phyloP scores from a whole-genome alignment of 2,888 invertebrate genomes.

The Lordiphosa fenestrarum region DNA sequence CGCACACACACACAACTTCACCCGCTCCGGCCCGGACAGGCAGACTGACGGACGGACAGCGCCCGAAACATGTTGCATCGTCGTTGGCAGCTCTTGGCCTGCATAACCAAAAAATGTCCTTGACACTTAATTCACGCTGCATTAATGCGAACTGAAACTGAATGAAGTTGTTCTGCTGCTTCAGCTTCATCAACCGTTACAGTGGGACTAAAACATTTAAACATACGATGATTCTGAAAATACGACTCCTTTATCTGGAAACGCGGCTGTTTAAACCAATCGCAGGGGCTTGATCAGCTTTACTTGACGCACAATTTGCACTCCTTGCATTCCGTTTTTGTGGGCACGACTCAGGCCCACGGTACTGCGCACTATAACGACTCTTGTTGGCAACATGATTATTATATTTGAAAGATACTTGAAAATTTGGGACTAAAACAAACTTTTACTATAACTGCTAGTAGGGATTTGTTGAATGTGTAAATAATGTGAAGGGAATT shows the following conservation, averaged over 20 bases:
- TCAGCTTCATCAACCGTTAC: constrained; percentile 32
- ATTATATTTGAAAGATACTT: neutral
- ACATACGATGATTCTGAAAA: too few species aligned
- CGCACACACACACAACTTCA: constrained; percentile 21
- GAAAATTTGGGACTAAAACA: neutral
- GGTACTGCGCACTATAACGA: constrained; percentile 22
- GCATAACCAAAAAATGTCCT: constrained; percentile 70
- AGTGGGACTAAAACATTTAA: constrained; percentile 30
- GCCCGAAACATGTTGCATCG: constrained; percentile 65
- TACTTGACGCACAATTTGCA: constrained; percentile 7
- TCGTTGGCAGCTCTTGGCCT: constrained; percentile 46
- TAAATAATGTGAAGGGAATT: too few species aligned
- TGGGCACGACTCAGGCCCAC: neutral
- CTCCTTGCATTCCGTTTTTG: constrained; percentile 9
- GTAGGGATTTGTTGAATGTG: too few species aligned
- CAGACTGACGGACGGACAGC: constrained; percentile 5
- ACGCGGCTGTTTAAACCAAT: neutral
- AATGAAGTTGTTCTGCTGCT: constrained; percentile 62
- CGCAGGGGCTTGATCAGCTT: constrained; percentile 7
- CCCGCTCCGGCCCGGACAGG: constrained; percentile 27
- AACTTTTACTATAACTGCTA: too few species aligned
- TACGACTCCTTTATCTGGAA: neutral
- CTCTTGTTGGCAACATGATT: constrained; percentile 10
- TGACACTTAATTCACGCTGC: constrained; percentile 76
- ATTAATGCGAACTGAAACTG: constrained; percentile 71